Base-by-base conservation (phyloP, 2,113 vertebrate species). In the Sardina pilchardus region DNA sequence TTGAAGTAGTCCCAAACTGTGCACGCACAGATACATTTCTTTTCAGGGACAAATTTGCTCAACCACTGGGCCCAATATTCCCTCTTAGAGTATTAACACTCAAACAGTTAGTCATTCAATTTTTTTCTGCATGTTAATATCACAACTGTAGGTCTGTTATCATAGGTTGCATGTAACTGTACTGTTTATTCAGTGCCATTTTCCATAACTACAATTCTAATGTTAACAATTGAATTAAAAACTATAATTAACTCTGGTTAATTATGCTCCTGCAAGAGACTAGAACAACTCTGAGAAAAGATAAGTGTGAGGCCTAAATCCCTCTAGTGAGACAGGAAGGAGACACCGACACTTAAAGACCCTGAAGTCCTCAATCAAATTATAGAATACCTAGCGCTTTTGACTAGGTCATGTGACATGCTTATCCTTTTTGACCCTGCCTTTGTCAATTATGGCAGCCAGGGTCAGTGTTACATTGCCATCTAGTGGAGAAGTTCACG, bases 341-440 rank as follows among this genome's bases (percentile, higher is more conserved):
- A 17, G 44, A 17, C 63, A 34, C 12, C 59, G 87, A 59, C 83
- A 8, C n/a, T 42, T 8, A 26, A 48, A 83, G 24, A 83, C 16
- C 21, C 24, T 75, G 50, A 43, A 71, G 48, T n/a, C 75, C 81
- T 44, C 85, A 88, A 88, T 81, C 53, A 84, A 75, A 83, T 86
- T 63, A 81, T 26, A 43, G 1, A 21, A 81, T 36, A 86, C 50
- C 80, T 88, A 88, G 75, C 45, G n/a, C 12, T 45, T 47, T 88
- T 85, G 44, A 82, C 78, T 84, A 78, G 53, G 50, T 85, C 87
- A 88, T 83, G 87, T 84, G 82, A 45, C 47, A 63, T 81, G n/a
- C 85, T 71, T 81, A 88, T 83, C 87, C 83, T 24, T 3, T 80
- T 86, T 81, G 45, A 86, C 39, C 83, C 42, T 39, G 17, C 30